These are phyloP conservation scores for Taenaris catops DNA, from an alignment of 2,888 invertebrate species.

Conservation along the genomic window DNA sequence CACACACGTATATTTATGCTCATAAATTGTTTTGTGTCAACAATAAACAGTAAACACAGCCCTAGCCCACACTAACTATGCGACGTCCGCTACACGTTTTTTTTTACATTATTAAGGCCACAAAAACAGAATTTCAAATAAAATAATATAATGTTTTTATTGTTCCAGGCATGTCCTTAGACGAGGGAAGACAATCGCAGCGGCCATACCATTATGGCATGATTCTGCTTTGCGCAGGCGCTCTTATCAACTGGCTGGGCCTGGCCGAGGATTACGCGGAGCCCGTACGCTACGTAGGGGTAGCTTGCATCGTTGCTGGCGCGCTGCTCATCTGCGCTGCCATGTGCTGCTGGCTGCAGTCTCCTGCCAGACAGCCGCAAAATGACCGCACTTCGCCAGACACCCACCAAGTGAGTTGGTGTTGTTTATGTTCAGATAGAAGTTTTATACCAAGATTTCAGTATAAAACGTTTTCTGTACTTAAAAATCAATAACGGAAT, in stretches of 20 bases:
- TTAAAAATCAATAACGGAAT: no score
- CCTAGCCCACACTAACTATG: no score
- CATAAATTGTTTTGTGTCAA: no score
- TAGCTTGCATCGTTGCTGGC: slow-evolving; percentile 86
- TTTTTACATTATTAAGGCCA: no score
- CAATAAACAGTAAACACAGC: no score
- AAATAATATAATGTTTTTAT: no score
- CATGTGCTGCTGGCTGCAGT: slow-evolving; percentile 87
- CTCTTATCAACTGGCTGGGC: slow-evolving; percentile 87
- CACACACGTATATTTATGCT: no score
- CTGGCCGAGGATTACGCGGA: slow-evolving; percentile 86
- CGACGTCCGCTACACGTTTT: no score
- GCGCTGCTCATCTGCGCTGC: slow-evolving; percentile 86
- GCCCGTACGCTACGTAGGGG: slow-evolving; percentile 85
- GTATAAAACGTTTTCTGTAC: no score
- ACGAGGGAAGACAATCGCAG: slow-evolving; percentile 83
- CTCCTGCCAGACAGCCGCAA: slow-evolving; percentile 67
- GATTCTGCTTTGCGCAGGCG: slow-evolving; percentile 85
- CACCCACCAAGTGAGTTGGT: slow-evolving; percentile 65
- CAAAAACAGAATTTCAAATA: no score
- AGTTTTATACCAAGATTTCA: no score
- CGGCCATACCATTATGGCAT: slow-evolving; percentile 87
- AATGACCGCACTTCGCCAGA: slow-evolving; percentile 63
- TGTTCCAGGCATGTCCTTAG: slow-evolving; percentile 82
- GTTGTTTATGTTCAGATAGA: no score